Evolutionary conservation across 2,113 vertebrate genomes (phyloP), one percentile per base, ranked within the genome.

Genomic region (Turdus rufiventris): DNA sequence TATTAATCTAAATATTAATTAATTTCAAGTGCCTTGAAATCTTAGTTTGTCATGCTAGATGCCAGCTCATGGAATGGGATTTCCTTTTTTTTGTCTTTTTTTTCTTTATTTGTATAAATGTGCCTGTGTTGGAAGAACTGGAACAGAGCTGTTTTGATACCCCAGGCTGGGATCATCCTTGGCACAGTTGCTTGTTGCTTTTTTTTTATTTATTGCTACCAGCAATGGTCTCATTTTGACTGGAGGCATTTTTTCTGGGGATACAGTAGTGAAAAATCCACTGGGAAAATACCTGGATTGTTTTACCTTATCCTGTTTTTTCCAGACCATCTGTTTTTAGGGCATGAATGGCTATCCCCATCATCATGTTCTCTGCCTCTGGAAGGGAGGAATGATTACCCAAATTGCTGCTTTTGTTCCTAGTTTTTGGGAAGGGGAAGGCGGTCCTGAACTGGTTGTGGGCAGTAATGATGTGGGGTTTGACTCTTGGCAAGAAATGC

Each of bases 81-180:
- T 91, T 75, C 23, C 5, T 61, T 79, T 16, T 26, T 40, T 42
- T 72, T 16, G 12, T 42, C 40, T 53, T 25, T 38, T 61, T 23
- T 26, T 42, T 42, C 14, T 62, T n/a, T 33, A 18, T 58, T 28
- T 77, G 9, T 68, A 16, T 60, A 63, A 74, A 48, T 28, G 38
- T 85, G 40, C 48, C 12, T 82, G 25, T 45, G 57, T 68, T 88
- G 81, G 73, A 54, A 81, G 84, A 91, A 79, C 45, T 42, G 31
- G 28, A 67, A 63, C 17, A 9, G 33, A 87, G 58, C 42, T 87
- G 61, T 75, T 93, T 63, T 77, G 56, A 57, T 72, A 74, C 81
- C n/a, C n/a, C 16, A 31, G 66, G n/a, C 77, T 82, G 73, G 91
- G 74, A 53, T 85, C 81, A 92, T 89, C 87, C 72, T 80, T 77